Evolutionary conservation across 2,797 vertebrate genomes (phyloP).

Genomic region (Naso thynnoides): DNA sequence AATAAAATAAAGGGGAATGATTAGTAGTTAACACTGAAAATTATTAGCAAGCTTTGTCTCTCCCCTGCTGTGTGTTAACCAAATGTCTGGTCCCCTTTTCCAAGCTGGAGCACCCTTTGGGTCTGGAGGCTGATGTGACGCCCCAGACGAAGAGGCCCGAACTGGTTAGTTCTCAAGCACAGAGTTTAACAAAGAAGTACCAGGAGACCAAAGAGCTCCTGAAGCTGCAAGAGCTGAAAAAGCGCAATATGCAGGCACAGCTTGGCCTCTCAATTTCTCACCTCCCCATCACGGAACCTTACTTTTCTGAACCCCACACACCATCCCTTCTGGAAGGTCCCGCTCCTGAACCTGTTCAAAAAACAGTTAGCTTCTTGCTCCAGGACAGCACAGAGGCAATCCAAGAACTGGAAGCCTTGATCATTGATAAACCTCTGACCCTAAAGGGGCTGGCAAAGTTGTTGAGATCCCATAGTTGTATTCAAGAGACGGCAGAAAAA

Average conservation of each 20-base stretch:
- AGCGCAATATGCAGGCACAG: slow-evolving; percentile 90
- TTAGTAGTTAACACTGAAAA: slow-evolving; percentile 67
- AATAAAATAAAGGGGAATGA: slow-evolving; percentile 39
- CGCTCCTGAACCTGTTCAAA: slow-evolving; percentile 75
- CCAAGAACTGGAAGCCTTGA: slow-evolving; percentile 81
- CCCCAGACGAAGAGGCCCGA: slow-evolving; percentile 89
- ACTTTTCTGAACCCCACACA: slow-evolving; percentile 78
- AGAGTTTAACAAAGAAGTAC: slow-evolving; percentile 91
- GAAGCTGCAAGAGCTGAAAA: slow-evolving; percentile 90
- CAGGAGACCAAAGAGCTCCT: slow-evolving; percentile 91
- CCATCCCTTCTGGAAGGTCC: slow-evolving; percentile 63
- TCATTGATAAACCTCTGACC: slow-evolving; percentile 74
- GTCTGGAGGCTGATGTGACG: slow-evolving; percentile 87
- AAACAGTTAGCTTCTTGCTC: slow-evolving; percentile 76
- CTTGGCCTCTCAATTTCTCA: slow-evolving; percentile 87
- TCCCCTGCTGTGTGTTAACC: slow-evolving; percentile 90
- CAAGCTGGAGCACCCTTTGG: slow-evolving; percentile 90
- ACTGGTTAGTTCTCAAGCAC: slow-evolving; percentile 90
- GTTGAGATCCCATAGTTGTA: slow-evolving; percentile 72
- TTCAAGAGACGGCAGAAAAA: slow-evolving; percentile 68
- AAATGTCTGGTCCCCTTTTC: slow-evolving; percentile 92
- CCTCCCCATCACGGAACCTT: slow-evolving; percentile 76
- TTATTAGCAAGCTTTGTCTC: slow-evolving; percentile 80
- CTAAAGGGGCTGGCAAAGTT: slow-evolving; percentile 76
- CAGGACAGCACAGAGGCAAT: slow-evolving; percentile 80